Evolutionary conservation across 2,113 vertebrate species (phyloP).

Genomic region (Barnardius zonarius): DNA sequence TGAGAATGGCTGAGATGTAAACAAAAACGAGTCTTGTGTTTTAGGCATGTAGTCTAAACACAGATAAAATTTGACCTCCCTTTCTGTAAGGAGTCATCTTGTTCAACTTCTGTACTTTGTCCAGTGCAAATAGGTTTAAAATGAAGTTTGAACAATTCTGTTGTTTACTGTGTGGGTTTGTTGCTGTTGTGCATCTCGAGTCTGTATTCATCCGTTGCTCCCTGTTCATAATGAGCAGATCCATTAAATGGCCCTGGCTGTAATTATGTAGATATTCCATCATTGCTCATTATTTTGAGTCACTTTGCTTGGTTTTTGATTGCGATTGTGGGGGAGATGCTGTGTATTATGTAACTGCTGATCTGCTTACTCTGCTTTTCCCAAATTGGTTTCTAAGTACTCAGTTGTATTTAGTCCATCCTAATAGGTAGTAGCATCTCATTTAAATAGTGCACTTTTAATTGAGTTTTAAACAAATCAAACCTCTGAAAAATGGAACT

Average conservation of each 20-base stretch:
- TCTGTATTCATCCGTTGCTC: neutral
- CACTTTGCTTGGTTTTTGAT: constrained; percentile 33
- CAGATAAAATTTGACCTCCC: neutral
- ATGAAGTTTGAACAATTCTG: neutral
- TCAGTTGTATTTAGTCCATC: neutral
- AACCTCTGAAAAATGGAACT: neutral
- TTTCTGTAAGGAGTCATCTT: neutral
- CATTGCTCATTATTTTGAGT: constrained; percentile 47
- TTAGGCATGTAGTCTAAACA: constrained; percentile 28
- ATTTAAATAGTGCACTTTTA: neutral
- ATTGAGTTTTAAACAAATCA: neutral
- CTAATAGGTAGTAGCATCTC: neutral
- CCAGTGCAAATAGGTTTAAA: neutral
- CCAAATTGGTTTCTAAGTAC: constrained; percentile 34
- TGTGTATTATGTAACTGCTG: constrained; percentile 41
- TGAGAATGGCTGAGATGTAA: constrained; percentile 18
- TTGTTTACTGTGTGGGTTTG: fast-evolving
- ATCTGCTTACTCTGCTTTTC: constrained; percentile 44
- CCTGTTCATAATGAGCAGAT: neutral
- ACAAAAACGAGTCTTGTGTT: neutral
- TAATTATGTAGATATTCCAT: neutral
- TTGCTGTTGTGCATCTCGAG: neutral
- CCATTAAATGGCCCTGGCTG: neutral
- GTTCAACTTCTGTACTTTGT: neutral
- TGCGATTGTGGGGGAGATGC: constrained; percentile 27